Evolutionary conservation across 2,888 invertebrate species (phyloP).

Genomic region (Lepidochitona cinerea): DNA sequence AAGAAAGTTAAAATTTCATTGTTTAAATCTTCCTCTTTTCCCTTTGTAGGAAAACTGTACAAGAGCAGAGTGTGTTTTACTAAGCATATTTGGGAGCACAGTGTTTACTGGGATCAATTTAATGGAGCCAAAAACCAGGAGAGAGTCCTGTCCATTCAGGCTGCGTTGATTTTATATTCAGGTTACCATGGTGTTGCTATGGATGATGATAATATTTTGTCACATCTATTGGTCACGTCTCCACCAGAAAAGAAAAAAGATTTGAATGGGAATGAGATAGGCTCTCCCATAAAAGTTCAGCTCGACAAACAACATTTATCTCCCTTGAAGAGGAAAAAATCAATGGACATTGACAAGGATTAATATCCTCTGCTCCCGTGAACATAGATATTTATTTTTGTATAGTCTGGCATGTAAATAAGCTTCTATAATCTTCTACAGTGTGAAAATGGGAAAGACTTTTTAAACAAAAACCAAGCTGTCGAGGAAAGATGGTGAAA

Average conservation of each 20-base stretch:
- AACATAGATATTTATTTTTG: too few species aligned
- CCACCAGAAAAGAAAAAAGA: constrained; percentile 34
- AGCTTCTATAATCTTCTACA: too few species aligned
- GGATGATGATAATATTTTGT: constrained; percentile 31
- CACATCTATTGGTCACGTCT: constrained; percentile 52
- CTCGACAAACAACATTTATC: background rate
- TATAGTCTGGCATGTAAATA: too few species aligned
- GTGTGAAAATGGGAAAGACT: too few species aligned
- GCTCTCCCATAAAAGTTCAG: background rate
- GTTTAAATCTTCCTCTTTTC: too few species aligned
- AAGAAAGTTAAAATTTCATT: too few species aligned
- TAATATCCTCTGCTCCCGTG: too few species aligned
- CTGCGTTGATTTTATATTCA: constrained; percentile 61
- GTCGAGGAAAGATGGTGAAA: too few species aligned
- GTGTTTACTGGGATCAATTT: constrained; percentile 65
- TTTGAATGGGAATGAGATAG: constrained; percentile 5
- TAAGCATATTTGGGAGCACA: constrained; percentile 67
- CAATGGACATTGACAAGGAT: too few species aligned
- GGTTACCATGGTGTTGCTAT: constrained; percentile 30
- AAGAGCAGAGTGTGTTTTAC: constrained; percentile 65
- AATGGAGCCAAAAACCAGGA: constrained; percentile 63
- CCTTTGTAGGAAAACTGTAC: constrained; percentile 63
- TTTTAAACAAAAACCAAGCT: too few species aligned
- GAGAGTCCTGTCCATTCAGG: constrained; percentile 64
- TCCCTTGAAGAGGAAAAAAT: constrained; percentile 5